A percentile compares a stretch with the other conserved stretches of the same genome.
These are phyloP conservation scores for Axis porcinus DNA, from an alignment of 2,113 vertebrate genomes.

Conservation along the genomic window DNA sequence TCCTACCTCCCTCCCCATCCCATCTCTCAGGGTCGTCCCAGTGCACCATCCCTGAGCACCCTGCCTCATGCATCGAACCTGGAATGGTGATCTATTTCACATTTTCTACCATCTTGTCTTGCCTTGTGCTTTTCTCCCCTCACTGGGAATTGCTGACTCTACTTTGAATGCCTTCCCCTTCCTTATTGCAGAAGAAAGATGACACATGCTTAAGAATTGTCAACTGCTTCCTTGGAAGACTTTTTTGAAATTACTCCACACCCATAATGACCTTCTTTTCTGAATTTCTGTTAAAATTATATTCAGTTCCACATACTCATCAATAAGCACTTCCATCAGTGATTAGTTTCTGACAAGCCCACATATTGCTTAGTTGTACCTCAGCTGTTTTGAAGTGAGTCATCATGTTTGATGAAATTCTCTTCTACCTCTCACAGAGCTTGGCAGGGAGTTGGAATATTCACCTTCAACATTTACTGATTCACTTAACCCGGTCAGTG, in stretches of 20 bases:
- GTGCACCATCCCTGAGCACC: background rate
- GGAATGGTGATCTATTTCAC: background rate
- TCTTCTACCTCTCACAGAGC: background rate
- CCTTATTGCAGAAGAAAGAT: background rate
- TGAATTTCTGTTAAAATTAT: background rate
- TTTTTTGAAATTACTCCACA: conserved; percentile 20
- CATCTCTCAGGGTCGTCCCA: background rate
- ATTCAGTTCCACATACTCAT: background rate
- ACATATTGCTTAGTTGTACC: background rate
- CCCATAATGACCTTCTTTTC: background rate
- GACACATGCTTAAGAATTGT: background rate
- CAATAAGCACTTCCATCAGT: background rate
- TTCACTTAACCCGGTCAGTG: background rate
- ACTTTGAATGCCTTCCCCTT: background rate
- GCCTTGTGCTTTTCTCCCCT: background rate
- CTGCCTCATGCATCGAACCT: background rate
- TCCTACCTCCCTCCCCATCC: background rate
- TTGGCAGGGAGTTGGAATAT: background rate
- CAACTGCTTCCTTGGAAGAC: background rate
- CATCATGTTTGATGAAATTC: background rate
- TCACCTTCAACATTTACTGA: background rate
- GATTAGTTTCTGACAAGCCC: background rate
- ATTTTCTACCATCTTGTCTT: background rate
- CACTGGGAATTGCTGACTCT: background rate
- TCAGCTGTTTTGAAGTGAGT: background rate